Base-by-base conservation (phyloP, 2,113 vertebrate species). In the Channa argus region DNA sequence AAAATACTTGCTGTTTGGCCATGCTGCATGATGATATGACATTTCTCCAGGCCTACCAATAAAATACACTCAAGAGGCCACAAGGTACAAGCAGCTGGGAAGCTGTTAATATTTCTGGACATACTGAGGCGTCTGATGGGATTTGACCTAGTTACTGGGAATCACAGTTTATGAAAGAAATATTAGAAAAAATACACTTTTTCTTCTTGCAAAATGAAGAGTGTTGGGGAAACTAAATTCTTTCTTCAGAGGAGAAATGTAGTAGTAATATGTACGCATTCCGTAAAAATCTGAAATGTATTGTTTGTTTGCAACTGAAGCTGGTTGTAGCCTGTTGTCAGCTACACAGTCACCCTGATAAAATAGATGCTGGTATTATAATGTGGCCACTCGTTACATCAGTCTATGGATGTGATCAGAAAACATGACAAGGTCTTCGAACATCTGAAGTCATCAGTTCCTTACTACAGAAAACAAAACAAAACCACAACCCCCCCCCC, bases 161-260 rank as follows among this genome's bases (percentile, higher is more conserved):
- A 49, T 62, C 79, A 62, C 13, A 45, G 13, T 74, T 71, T 74
- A 46, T 24, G 24, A 24, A 66, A 62, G 45, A 71, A 80, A 85
- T 79, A 59, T 55, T 49, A 41, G 45, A 47, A 5, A 76, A 76
- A 58, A 61, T n/a, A 52, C 43, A 11, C 13, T 43, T 73, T 80
- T 37, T 46, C 6, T 63, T 68, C 43, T 80, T 38, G 52, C 63
- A 51, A 33, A 54, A 82, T 33, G 12, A 44, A 56, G 14, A 34
- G 15, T 39, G 65, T 15, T 43, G 44, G 56, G 45, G 44, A 63
- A 58, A 14, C 39, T 10, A 37, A 47, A 78, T 10, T 59, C 7
- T 39, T 80, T 37, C 72, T 53, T 38, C 60, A 83, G 24, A 47
- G 33, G 24, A 36, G 39, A 63, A 77, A 41, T 1, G 24, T 24